Percentiles rank a stretch among this genome's conserved stretches.
These are phyloP conservation scores for Neoarius graeffei DNA, from an alignment of 2,113 vertebrate genomes.

Conservation along the genomic window DNA sequence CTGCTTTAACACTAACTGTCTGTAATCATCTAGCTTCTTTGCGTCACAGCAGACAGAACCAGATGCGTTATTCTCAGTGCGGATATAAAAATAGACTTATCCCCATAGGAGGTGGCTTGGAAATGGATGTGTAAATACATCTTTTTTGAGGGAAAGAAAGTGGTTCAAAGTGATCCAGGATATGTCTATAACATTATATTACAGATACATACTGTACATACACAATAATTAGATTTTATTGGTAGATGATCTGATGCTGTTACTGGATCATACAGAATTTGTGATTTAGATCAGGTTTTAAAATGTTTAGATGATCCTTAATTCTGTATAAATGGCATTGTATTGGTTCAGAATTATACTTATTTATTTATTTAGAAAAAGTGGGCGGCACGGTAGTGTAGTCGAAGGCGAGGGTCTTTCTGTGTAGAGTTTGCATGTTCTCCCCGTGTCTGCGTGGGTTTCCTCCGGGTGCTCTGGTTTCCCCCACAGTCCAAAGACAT, in stretches of 20 bases:
- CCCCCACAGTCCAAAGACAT: no score
- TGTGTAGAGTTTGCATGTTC: no score
- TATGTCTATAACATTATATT: slow-evolving; percentile 27
- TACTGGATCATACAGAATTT: slow-evolving; percentile 5
- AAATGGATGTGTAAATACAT: slow-evolving; percentile 33
- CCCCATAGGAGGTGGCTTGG: slow-evolving; percentile 10
- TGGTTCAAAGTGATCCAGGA: slow-evolving; percentile 35
- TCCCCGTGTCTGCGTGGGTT: no score
- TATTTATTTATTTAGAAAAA: background rate
- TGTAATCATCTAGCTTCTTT: slow-evolving; percentile 20
- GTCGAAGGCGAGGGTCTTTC: no score
- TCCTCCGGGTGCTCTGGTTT: no score
- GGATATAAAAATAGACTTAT: slow-evolving; percentile 15
- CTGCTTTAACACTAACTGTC: slow-evolving; percentile 4
- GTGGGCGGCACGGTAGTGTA: no score
- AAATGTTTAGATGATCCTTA: background rate
- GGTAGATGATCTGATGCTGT: slow-evolving; percentile 5
- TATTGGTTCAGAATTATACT: background rate
- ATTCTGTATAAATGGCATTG: background rate
- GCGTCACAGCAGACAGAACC: slow-evolving; percentile 5
- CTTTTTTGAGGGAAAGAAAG: slow-evolving; percentile 27
- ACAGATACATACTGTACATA: background rate
- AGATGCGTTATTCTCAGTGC: background rate
- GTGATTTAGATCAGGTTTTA: background rate
- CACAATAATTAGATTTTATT: slow-evolving; percentile 33